Evolutionary conservation across 2,113 vertebrate species (phyloP).

Genomic region (Centrocercus urophasianus): DNA sequence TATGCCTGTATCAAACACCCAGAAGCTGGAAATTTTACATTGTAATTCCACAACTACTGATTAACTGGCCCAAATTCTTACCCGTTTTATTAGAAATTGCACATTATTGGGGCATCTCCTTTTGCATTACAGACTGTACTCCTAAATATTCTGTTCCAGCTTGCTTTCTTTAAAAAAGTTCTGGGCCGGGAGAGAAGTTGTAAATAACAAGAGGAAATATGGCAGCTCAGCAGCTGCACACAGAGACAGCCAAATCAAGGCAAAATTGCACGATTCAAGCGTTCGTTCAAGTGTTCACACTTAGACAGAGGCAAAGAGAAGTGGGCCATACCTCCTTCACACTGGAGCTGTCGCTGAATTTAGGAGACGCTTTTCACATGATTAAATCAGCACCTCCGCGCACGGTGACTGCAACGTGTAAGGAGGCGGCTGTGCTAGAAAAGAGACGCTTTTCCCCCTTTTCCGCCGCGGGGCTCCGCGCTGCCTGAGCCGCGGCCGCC

Average conservation of each 20-base stretch:
- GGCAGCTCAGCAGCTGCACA: neutral
- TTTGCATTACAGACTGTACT: neutral
- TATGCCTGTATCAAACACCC: neutral
- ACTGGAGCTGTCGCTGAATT: neutral
- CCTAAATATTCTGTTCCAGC: neutral
- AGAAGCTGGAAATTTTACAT: neutral
- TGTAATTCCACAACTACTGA: slow-evolving; percentile 25
- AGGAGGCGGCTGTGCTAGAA: no score
- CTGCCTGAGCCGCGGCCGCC: slow-evolving; percentile 64
- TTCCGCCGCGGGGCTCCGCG: no score
- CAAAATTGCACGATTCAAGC: neutral
- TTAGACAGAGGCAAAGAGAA: neutral
- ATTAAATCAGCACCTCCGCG: neutral
- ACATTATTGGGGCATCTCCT: neutral
- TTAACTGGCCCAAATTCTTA: slow-evolving; percentile 18
- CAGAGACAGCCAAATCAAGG: neutral
- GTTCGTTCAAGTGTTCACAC: neutral
- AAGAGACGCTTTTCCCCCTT: no score
- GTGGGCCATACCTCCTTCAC: neutral
- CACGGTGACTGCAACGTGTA: neutral
- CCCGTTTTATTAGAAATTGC: neutral
- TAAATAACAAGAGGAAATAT: neutral
- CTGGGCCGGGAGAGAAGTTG: neutral
- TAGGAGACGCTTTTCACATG: neutral
- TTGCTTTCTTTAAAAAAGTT: slow-evolving; percentile 14